These are phyloP conservation scores for Contarinia nasturtii DNA, from an alignment of 1,140 invertebrate genomes.

Conservation along the genomic window DNA sequence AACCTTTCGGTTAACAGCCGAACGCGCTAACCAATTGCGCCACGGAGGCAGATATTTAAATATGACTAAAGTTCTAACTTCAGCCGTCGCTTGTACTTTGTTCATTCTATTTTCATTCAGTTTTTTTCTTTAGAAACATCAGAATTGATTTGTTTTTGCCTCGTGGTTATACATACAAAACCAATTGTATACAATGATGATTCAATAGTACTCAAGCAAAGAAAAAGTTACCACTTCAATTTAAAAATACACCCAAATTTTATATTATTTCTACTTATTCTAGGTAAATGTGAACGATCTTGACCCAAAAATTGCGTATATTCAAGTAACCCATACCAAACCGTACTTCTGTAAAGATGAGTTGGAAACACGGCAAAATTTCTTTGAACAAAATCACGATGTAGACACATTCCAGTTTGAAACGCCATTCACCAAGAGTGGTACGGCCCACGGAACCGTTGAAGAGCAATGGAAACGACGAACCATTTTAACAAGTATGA, in stretches of 20 bases:
- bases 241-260: no score
- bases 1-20: constrained; percentile 81
- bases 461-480: constrained; percentile 76
- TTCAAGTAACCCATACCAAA: constrained; percentile 76
- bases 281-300: constrained; percentile 58
- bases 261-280: no score
- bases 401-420: constrained; percentile 78
- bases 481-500: constrained; percentile 61
- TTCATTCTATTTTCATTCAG: no score
- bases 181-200: no score
- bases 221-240: no score
- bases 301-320: constrained; percentile 69
- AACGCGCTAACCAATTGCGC: constrained; percentile 71
- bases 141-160: background rate
- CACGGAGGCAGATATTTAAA: constrained; percentile 37
- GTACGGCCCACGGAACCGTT: constrained; percentile 55
- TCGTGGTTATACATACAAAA: background rate
- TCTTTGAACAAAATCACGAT: constrained; percentile 77
- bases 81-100: no score
- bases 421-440: constrained; percentile 76
- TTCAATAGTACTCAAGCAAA: no score
- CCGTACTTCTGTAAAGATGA: constrained; percentile 58
- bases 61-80: no score
- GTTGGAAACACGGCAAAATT: constrained; percentile 41
- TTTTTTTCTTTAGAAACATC: background rate